A percentile compares a stretch with the other conserved stretches of the same genome.
Conservation (phyloP, 1,140 invertebrate genomes). For the Ruditapes philippinarum region DNA sequence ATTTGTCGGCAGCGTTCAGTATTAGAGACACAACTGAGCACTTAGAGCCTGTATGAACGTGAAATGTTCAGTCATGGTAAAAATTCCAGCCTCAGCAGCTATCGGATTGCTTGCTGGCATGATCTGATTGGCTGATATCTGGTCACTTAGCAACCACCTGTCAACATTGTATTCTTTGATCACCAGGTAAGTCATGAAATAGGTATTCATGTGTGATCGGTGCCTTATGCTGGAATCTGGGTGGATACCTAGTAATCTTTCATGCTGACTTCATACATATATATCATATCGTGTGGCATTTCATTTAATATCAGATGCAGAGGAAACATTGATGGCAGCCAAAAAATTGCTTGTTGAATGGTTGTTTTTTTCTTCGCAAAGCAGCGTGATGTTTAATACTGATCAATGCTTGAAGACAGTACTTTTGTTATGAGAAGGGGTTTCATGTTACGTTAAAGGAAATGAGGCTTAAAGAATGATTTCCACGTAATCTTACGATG, state of each 20-base stretch:
- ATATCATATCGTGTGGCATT: not conserved
- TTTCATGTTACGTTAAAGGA: no score
- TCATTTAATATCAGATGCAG: not conserved
- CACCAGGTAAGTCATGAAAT: constrained; percentile 51
- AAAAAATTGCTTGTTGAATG: no score
- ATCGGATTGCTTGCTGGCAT: constrained; percentile 35
- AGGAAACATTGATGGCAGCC: no score
- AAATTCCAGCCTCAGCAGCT: constrained; percentile 41
- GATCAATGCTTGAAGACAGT: no score
- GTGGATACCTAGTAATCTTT: constrained; percentile 17
- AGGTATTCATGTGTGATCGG: constrained; percentile 4
- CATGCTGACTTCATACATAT: not conserved
- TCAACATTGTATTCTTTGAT: constrained; percentile 53
- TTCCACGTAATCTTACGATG: no score
- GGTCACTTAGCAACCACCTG: constrained; percentile 53
- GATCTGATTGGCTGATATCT: constrained; percentile 50
- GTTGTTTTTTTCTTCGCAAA: no score
- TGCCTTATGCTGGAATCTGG: constrained; percentile 10
- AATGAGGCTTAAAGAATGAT: no score
- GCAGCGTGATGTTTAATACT: no score
- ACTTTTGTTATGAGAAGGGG: no score
- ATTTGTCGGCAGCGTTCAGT: constrained; percentile 33
- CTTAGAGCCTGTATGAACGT: constrained; percentile 21
- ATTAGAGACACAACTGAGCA: not conserved
- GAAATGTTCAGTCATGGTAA: not conserved